Evolutionary conservation across 92 coral and sea anemone species (phyloP).

Genomic region (Muricea muricata): DNA sequence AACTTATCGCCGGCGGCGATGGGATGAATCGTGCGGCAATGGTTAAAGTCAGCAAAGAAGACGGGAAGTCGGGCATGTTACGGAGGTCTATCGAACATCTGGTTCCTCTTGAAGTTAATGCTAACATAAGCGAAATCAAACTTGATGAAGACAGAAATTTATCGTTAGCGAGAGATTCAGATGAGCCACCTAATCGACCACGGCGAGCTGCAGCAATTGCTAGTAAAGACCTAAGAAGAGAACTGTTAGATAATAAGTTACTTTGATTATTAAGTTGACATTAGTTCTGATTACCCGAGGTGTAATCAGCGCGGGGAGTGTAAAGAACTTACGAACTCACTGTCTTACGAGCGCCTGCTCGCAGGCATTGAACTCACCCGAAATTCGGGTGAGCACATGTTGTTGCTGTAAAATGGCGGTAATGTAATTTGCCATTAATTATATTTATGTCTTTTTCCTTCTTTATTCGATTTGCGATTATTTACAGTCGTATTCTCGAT

Average conservation of each 20-base stretch:
- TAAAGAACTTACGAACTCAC: neutral
- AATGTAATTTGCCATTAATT: too few species aligned
- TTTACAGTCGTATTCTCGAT: too few species aligned
- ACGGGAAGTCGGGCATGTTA: neutral
- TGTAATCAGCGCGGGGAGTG: slow-evolving; percentile 1
- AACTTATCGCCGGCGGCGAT: neutral
- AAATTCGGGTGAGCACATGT: neutral
- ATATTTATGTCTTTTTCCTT: too few species aligned
- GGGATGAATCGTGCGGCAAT: neutral
- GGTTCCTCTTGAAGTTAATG: neutral
- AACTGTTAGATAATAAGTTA: too few species aligned
- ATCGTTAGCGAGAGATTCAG: neutral
- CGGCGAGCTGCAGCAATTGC: neutral
- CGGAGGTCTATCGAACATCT: neutral
- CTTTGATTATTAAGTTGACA: too few species aligned
- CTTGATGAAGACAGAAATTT: neutral
- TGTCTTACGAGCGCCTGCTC: neutral
- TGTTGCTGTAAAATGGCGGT: too few species aligned
- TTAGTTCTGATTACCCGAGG: neutral
- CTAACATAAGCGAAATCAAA: neutral
- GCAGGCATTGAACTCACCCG: neutral
- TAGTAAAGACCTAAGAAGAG: too few species aligned
- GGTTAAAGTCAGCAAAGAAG: neutral
- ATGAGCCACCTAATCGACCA: neutral
- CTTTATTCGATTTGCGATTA: too few species aligned